Evolutionary conservation across 2,888 invertebrate species (phyloP).

Genomic region (Eupithecia vulgata): DNA sequence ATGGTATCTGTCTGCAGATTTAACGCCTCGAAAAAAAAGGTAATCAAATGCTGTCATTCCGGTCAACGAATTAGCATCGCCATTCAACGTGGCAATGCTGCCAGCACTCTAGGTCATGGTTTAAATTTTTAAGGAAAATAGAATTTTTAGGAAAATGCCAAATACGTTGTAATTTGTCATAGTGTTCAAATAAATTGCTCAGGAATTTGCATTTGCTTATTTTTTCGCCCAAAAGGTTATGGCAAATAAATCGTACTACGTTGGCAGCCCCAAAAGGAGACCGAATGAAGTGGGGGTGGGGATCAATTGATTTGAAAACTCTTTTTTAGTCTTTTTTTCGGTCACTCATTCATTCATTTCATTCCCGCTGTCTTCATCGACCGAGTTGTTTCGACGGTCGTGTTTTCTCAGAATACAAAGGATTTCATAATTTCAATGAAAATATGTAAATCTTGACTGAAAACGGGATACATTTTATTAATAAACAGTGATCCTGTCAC

Average conservation of each 20-base stretch:
- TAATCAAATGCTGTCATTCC: too few species aligned
- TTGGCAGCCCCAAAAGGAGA: conserved; percentile 12
- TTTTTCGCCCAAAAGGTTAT: background rate
- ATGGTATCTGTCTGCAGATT: too few species aligned
- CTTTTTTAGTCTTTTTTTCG: background rate
- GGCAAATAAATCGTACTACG: background rate
- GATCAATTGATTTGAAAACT: conserved; percentile 12
- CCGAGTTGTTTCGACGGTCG: conserved; percentile 47
- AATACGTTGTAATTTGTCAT: too few species aligned
- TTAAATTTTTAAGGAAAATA: too few species aligned
- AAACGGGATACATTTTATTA: conserved; percentile 50
- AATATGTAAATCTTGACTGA: conserved; percentile 66
- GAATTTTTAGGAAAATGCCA: too few species aligned
- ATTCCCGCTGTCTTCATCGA: conserved; percentile 47
- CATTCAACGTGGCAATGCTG: too few species aligned
- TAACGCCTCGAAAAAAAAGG: too few species aligned
- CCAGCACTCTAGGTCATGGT: too few species aligned
- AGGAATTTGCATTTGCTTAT: background rate
- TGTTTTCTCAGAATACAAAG: conserved; percentile 53
- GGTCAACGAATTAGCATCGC: too few species aligned
- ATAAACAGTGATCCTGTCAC: conserved; percentile 35
- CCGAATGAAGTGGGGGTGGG: conserved; percentile 8
- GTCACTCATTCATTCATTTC: conserved; percentile 36
- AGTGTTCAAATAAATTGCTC: too few species aligned
- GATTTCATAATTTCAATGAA: conserved; percentile 39